A percentile compares a stretch with the other conserved stretches of the same genome.
These are phyloP conservation scores for Capromys pilorides DNA, from an alignment of 2,797 vertebrate species.

Conservation along the genomic window DNA sequence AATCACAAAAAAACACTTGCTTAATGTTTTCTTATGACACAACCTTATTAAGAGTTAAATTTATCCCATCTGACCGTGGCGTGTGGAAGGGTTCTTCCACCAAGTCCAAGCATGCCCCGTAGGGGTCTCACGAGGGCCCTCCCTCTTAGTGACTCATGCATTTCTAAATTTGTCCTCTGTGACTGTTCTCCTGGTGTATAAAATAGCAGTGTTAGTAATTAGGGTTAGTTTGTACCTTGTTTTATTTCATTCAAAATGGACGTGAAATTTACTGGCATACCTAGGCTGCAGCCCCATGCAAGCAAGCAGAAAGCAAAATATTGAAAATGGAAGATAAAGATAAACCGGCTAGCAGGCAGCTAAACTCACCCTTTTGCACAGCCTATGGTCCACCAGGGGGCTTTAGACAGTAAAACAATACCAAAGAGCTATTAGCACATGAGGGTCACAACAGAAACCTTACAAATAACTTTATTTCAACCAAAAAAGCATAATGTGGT, in stretches of 20 bases:
- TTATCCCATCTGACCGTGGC: background rate
- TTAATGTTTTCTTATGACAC: background rate
- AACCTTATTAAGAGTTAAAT: slow-evolving; percentile 26
- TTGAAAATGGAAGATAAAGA: slow-evolving; percentile 87
- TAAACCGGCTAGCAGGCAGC: slow-evolving; percentile 96
- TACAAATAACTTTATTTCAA: slow-evolving; percentile 82
- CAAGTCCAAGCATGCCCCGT: slow-evolving; percentile 83
- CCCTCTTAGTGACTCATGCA: slow-evolving; percentile 85
- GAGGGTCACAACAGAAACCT: slow-evolving; percentile 86
- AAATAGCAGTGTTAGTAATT: slow-evolving; percentile 87
- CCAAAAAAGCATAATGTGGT: slow-evolving; percentile 68
- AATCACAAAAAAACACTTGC: background rate
- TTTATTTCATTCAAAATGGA: slow-evolving; percentile 85
- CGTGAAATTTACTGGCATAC: slow-evolving; percentile 87
- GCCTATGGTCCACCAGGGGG: slow-evolving; percentile 99
- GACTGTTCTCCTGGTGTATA: slow-evolving; percentile 79
- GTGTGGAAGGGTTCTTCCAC: slow-evolving; percentile 37
- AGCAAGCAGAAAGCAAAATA: slow-evolving; percentile 96
- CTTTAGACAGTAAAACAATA: slow-evolving; percentile 99
- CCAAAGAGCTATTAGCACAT: slow-evolving; percentile 99
- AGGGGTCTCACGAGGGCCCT: slow-evolving; percentile 71
- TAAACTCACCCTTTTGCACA: slow-evolving; percentile 99
- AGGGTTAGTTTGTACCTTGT: slow-evolving; percentile 90
- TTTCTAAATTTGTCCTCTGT: slow-evolving; percentile 58
- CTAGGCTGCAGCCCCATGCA: slow-evolving; percentile 98